Conservation (phyloP, 2,113 vertebrate genomes). For the Boleophthalmus pectinirostris region DNA sequence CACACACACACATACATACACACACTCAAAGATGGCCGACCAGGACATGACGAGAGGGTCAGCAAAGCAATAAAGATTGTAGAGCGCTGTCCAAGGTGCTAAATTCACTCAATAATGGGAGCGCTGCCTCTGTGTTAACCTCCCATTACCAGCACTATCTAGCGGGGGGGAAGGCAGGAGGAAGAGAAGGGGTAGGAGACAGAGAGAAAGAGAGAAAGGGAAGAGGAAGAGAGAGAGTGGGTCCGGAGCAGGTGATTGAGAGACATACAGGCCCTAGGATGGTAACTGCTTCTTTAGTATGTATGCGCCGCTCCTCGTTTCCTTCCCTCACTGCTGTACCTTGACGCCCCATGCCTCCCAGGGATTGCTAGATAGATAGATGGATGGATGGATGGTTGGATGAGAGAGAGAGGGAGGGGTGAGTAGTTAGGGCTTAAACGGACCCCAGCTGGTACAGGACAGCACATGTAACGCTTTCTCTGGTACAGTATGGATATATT, state of each 20-base stretch:
- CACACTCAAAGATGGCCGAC: slow-evolving; percentile 49
- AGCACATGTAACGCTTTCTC: slow-evolving; percentile 29
- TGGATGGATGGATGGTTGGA: slow-evolving; percentile 54
- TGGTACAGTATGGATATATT: not conserved
- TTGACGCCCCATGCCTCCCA: slow-evolving; percentile 68
- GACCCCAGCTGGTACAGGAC: slow-evolving; percentile 58
- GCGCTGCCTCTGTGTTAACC: slow-evolving; percentile 96
- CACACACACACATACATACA: slow-evolving; percentile 74
- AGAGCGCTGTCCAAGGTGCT: slow-evolving; percentile 98
- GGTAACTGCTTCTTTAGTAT: slow-evolving; percentile 83
- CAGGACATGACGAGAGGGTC: slow-evolving; percentile 97
- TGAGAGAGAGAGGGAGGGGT: slow-evolving; percentile 23
- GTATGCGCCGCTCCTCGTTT: slow-evolving; percentile 71
- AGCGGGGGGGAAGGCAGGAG: slow-evolving; percentile 82
- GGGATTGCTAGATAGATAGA: slow-evolving; percentile 73
- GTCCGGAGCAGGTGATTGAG: slow-evolving; percentile 76
- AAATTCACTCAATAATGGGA: slow-evolving; percentile 99
- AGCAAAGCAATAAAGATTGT: slow-evolving; percentile 99
- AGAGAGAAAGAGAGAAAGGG: slow-evolving; percentile 23
- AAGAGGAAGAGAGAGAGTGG: slow-evolving; percentile 68
- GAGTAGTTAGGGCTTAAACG: slow-evolving; percentile 71
- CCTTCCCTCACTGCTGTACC: slow-evolving; percentile 63
- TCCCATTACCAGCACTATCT: slow-evolving; percentile 96
- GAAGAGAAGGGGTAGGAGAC: slow-evolving; percentile 5
- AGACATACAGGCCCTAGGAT: slow-evolving; percentile 73